Evolutionary conservation across 1,140 invertebrate genomes (phyloP), one percentile per base, ranked within the genome.

Genomic region (Centruroides vittatus): DNA sequence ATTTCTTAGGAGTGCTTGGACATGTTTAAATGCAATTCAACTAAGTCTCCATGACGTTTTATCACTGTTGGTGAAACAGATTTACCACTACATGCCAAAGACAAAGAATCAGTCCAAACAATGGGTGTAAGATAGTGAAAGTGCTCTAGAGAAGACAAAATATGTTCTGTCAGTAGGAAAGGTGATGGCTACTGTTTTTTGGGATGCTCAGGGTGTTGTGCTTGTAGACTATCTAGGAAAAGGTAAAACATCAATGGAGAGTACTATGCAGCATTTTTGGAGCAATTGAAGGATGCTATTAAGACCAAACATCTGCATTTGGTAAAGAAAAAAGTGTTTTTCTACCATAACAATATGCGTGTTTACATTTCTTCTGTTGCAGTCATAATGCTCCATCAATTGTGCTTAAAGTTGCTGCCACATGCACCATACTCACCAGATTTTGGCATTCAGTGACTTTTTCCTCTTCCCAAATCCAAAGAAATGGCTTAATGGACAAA

Each of bases 21-120:
- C 10, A 5, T 57, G 55, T 57, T 59, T 53, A 11, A 63, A n/a
- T 47, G 23, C 46, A 66, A 66, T 57, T 0, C 8, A 47, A 35
- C 65, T 9, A 54, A 67, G 62, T 71, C 73, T 69, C 67, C 67
- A 63, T 60, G 56, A 54, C 66, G 65, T 61, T 70, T 70, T 56
- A 62, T 74, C 9, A 74, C 72, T 64, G 61, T 70, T 1, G 70
- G 74, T 65, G 70, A 74, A 70, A 76, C 71, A 50, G 73, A 65
- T 73, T 11, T 70, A 74, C 59, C 64, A 71, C 58, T 74, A 71
- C 65, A 73, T 70, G 48, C 73, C 69, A 59, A 68, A 74, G 62
- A 65, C 57, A 9, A 75, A 76, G 61, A 50, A 65, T 64, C 62
- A 71, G 58, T 72, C 68, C 47, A 71, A 68, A 66, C 67, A 73